A percentile compares a stretch with the other conserved stretches of the same genome.
phyloP scores from a whole-genome alignment of 2,113 vertebrate genomes.

The Malurus elegans region DNA sequence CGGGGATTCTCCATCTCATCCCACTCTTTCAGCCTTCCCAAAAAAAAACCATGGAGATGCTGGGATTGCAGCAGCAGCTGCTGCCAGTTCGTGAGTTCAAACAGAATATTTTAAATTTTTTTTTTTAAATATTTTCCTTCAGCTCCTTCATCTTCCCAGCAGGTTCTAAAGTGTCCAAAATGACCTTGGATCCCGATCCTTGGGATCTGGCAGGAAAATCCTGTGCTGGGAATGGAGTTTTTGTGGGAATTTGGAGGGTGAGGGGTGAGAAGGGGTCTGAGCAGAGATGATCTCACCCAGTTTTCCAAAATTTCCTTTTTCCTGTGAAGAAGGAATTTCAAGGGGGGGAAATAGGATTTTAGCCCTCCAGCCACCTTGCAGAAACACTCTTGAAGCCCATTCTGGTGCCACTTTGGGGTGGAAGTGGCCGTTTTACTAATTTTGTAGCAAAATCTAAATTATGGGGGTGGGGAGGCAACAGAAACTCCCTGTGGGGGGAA shows the following conservation, averaged over 20 bases:
- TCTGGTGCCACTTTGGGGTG: background rate
- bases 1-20: background rate
- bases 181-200: fast-evolving
- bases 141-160: background rate
- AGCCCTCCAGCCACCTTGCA: background rate
- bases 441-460: background rate
- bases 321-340: background rate
- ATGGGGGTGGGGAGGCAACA: fast-evolving
- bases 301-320: background rate
- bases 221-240: background rate
- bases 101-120: background rate
- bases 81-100: background rate
- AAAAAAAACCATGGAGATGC: background rate
- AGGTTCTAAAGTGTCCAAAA: background rate
- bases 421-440: background rate
- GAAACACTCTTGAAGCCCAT: fast-evolving
- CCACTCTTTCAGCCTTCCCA: background rate
- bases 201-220: background rate
- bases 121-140: background rate
- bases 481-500: background rate
- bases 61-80: background rate
- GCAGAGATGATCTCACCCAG: background rate
- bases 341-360: background rate
- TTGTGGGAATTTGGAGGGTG: background rate
- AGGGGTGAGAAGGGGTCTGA: background rate